Base-by-base conservation (phyloP, 92 coral and sea anemone genomes). In the Scolanthus callimorphus region DNA sequence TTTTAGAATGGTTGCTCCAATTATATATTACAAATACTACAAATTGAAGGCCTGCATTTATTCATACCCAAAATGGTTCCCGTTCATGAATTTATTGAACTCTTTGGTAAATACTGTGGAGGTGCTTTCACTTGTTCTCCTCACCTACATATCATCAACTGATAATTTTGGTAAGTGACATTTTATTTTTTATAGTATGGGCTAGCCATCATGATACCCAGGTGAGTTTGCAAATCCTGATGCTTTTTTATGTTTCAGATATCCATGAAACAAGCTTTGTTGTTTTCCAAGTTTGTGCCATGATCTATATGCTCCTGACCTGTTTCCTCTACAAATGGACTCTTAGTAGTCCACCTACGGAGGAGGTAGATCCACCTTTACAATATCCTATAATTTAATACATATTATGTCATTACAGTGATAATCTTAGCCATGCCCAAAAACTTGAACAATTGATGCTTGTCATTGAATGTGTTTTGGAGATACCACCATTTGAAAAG, bases 141-240 rank as follows among this genome's bases (percentile, higher is more conserved):
- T 94, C 2, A 94, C 94, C 29, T 94, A 80, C 47, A 76, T 94
- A 21, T 88, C 99, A 0, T 88, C 96, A 4, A 54, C 70, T 39
- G 99, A 94, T 31, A 94, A 94, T 49, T 79, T 63, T 82, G 89
- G 99, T 94, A 51, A 80, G 96, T 50, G 25, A n/a, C n/a, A n/a
- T n/a, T n/a, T n/a, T n/a, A n/a, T n/a, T n/a, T n/a, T n/a, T n/a
- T n/a, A n/a, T n/a, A n/a, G n/a, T n/a, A n/a, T n/a, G n/a, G n/a
- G n/a, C n/a, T n/a, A n/a, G n/a, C n/a, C n/a, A n/a, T n/a, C n/a
- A n/a, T n/a, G n/a, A n/a, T n/a, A n/a, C n/a, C n/a, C n/a, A n/a
- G n/a, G n/a, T n/a, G n/a, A n/a, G n/a, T n/a, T n/a, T n/a, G n/a
- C n/a, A n/a, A n/a, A n/a, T n/a, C n/a, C n/a, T n/a, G n/a, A n/a